Evolutionary conservation across 2,797 vertebrate genomes (phyloP).

Genomic region (Gambusia yucatana): DNA sequence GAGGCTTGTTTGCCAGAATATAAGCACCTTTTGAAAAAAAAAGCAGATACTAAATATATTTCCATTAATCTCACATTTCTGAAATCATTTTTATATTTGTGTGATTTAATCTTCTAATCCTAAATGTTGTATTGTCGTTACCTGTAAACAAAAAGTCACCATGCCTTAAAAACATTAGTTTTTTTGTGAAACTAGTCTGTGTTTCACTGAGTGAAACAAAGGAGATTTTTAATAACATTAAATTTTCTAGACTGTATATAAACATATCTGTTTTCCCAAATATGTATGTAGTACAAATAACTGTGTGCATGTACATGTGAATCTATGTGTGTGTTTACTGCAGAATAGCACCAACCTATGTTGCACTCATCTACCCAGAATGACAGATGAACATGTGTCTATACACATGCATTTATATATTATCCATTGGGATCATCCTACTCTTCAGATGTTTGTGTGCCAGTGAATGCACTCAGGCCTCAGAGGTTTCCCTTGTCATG

Average conservation of each 20-base stretch:
- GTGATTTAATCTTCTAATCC: neutral
- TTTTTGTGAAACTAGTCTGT: neutral
- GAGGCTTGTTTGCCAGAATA: neutral
- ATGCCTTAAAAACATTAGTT: neutral
- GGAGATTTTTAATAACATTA: neutral
- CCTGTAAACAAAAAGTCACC: neutral
- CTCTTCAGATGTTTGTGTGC: slow-evolving; percentile 36
- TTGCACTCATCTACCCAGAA: slow-evolving; percentile 1
- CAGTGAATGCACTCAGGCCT: slow-evolving; percentile 41
- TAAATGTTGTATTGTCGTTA: neutral
- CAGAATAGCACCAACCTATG: neutral
- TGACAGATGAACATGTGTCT: slow-evolving; percentile 8
- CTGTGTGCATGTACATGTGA: neutral
- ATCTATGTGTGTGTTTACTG: neutral
- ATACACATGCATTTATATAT: slow-evolving; percentile 15
- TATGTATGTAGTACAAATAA: neutral
- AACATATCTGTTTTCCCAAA: too few species aligned
- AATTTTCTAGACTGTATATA: neutral
- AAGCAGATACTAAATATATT: neutral
- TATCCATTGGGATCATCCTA: slow-evolving; percentile 18
- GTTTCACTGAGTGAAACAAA: neutral
- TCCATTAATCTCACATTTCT: neutral
- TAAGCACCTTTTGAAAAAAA: neutral
- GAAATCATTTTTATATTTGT: neutral
- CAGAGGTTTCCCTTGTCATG: slow-evolving; percentile 67